Evolutionary conservation across 2,797 vertebrate species (phyloP).

Genomic region (Chrysocyon brachyurus): DNA sequence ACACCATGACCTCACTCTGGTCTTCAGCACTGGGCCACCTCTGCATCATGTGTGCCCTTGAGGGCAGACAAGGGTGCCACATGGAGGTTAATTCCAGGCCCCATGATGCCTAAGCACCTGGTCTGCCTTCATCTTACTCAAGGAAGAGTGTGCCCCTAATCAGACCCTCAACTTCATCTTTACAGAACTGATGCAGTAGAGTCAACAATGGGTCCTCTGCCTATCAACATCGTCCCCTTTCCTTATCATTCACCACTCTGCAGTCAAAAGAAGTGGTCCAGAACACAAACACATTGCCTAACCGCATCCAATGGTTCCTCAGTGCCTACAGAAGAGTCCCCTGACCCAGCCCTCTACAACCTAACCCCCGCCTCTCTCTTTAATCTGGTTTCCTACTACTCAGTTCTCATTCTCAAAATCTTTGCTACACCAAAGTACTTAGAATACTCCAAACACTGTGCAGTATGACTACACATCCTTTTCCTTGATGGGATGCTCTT

Average conservation of each 20-base stretch:
- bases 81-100: not conserved
- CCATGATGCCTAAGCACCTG: accelerated
- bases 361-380: not conserved
- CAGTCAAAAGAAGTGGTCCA: not conserved
- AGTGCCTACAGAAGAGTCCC: not conserved
- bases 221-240: not conserved
- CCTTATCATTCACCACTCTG: not conserved
- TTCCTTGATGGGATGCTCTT: not conserved
- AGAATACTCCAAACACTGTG: not conserved
- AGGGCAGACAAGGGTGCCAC: not conserved
- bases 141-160: not conserved
- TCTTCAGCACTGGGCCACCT: slow-evolving; percentile 73
- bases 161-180: not conserved
- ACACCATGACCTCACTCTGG: slow-evolving; percentile 75
- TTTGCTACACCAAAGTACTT: not conserved
- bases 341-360: not conserved
- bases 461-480: not conserved
- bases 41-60: accelerated
- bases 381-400: not conserved
- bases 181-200: not conserved
- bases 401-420: not conserved
- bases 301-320: not conserved
- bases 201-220: not conserved
- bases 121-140: not conserved
- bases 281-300: not conserved